phyloP scores from a whole-genome alignment of 2,888 invertebrate genomes.

The Blastobasis lacticolella region DNA sequence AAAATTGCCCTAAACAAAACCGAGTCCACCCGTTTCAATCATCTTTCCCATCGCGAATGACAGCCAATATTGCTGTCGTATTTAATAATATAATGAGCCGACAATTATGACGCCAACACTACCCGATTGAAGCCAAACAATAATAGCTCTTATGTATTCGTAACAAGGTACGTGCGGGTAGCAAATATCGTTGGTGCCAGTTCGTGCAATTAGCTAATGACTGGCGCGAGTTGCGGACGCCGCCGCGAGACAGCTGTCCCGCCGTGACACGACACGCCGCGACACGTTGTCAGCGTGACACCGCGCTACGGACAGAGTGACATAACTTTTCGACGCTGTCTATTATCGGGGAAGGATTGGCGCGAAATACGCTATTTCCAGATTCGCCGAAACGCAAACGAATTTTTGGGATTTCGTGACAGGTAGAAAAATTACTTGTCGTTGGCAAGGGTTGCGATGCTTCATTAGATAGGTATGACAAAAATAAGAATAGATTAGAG shows the following conservation, averaged over 20 bases:
- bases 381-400: too few relatives aligned
- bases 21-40: too few relatives aligned
- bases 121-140: not conserved
- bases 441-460: too few relatives aligned
- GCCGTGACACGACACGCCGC: slow-evolving; percentile 25
- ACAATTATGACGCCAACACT: slow-evolving; percentile 27
- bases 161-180: too few relatives aligned
- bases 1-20: too few relatives aligned
- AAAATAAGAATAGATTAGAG: too few relatives aligned
- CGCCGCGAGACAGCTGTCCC: slow-evolving; percentile 35
- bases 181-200: not conserved
- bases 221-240: slow-evolving; percentile 21
- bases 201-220: slow-evolving; percentile 59
- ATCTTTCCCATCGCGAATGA: slow-evolving; percentile 16
- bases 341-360: slow-evolving; percentile 25
- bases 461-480: too few relatives aligned
- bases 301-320: slow-evolving; percentile 29
- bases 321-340: slow-evolving; percentile 55
- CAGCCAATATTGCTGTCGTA: slow-evolving; percentile 20
- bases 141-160: not conserved
- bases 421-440: too few relatives aligned
- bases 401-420: too few relatives aligned
- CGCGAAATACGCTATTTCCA: too few relatives aligned
- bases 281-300: slow-evolving; percentile 19
- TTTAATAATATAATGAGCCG: slow-evolving; percentile 34